Evolutionary conservation across 92 coral and sea anemone genomes (phyloP).

Genomic region (Anthopleura xanthogrammica): DNA sequence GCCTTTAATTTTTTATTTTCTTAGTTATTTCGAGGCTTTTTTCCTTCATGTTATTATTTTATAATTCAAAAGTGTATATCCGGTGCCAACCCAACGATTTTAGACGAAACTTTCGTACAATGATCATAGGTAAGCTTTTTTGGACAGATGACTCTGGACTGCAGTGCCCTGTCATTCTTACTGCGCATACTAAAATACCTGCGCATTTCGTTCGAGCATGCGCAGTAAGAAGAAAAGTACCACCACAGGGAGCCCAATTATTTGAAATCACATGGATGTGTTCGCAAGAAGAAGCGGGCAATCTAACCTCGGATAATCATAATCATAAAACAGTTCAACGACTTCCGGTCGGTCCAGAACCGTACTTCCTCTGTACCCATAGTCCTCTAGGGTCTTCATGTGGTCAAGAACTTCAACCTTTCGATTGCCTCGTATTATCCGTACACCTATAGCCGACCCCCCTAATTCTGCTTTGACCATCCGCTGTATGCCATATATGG

Average conservation of each 20-base stretch:
- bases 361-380: slow-evolving; percentile 59
- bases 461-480: slow-evolving; percentile 64
- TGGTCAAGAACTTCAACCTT: slow-evolving; percentile 42
- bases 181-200: not conserved
- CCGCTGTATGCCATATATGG: slow-evolving; percentile 66
- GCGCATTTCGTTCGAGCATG: not conserved
- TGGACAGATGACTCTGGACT: not conserved
- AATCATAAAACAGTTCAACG: slow-evolving; percentile 61
- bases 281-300: slow-evolving; percentile 72
- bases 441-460: slow-evolving; percentile 49
- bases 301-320: slow-evolving; percentile 63
- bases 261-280: slow-evolving; percentile 14
- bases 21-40: no score
- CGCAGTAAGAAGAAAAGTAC: not conserved
- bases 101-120: no score
- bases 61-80: no score
- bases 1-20: no score
- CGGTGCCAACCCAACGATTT: no score
- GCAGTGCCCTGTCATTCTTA: not conserved
- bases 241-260: not conserved
- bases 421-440: slow-evolving; percentile 41
- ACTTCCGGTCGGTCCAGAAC: slow-evolving; percentile 44
- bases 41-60: no score
- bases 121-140: no score
- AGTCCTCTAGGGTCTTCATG: slow-evolving; percentile 48